Percentiles rank a stretch among this genome's conserved stretches.
phyloP scores from a whole-genome alignment of 2,797 vertebrate species.

The Tokudaia tokunoshimensis region DNA sequence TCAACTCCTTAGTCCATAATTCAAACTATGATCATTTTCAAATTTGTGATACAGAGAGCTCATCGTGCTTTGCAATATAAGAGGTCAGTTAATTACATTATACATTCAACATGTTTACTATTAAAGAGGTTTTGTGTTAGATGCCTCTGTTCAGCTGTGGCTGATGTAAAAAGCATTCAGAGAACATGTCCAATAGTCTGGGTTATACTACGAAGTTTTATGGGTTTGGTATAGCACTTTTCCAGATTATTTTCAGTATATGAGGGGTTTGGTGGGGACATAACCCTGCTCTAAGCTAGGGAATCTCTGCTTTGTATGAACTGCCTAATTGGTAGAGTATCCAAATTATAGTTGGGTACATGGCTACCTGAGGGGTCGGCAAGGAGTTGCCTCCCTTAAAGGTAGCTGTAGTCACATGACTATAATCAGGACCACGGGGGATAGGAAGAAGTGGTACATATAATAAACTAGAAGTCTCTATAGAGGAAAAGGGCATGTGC shows the following conservation, averaged over 20 bases:
- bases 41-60: not conserved
- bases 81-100: not conserved
- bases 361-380: not conserved
- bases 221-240: not conserved
- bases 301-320: not conserved
- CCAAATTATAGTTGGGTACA: not conserved
- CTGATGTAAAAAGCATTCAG: not conserved
- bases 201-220: not conserved
- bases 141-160: not conserved
- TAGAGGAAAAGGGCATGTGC: not conserved
- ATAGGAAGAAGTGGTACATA: not conserved
- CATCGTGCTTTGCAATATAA: not conserved
- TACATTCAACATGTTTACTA: not conserved
- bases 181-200: not conserved
- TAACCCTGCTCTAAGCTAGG: not conserved
- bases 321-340: not conserved
- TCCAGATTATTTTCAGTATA: not conserved
- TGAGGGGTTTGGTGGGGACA: not conserved
- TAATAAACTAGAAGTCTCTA: constrained; percentile 15
- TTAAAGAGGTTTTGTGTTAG: not conserved
- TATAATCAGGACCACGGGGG: not conserved
- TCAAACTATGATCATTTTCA: not conserved
- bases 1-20: not conserved
- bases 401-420: not conserved
- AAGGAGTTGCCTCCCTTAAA: constrained; percentile 2